phyloP scores from a whole-genome alignment of 2,113 vertebrate genomes.

The Mus musculus region GRCm39 chr3:100401501-100402000 shows the following conservation, averaged over 20 bases:
- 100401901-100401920: neutral
- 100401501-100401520: neutral
- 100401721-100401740: neutral
- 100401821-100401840: neutral
- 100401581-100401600: neutral
- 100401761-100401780: neutral
- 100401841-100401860: neutral
- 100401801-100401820: neutral
- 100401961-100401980: neutral
- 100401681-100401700: constrained; percentile 8
- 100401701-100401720: constrained; percentile 10
- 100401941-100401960: constrained; percentile 10
- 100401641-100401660: constrained; percentile 52
- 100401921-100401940: neutral
- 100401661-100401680: constrained; percentile 43
- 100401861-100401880: neutral
- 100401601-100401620: neutral
- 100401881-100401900: neutral
- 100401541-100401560: neutral
- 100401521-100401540: neutral
- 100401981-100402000: neutral
- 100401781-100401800: neutral
- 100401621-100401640: neutral
- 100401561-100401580: neutral
- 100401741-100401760: neutral